Base-by-base conservation (phyloP, 1,140 invertebrate genomes). In the Thaumetopoea pityocampa region DNA sequence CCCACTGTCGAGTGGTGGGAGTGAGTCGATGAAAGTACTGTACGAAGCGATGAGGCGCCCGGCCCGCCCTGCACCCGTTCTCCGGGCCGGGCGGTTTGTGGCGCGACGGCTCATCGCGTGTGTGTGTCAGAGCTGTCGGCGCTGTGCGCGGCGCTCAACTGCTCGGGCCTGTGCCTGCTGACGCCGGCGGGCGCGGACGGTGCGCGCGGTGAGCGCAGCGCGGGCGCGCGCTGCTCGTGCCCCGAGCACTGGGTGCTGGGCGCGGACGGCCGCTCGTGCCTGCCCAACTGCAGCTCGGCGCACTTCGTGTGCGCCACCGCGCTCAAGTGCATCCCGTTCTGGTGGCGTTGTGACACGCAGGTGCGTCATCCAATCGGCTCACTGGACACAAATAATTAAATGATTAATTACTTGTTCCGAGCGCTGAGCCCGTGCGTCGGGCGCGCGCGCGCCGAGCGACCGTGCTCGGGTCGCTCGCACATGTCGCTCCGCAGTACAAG, bases 281-380 rank as follows among this genome's bases (percentile, higher is more conserved):
- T 86, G 2, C 88, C 90, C 28, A 95, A 96, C 67, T 96, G 94
- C 76, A 92, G 92, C 1, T 88, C 90, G 1, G 91, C 93, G 1
- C 92, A 96, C 78, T 94, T 96, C 71, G 87, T 92, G 19, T 96
- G 94, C 69, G 71, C 84, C 2, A 76, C 87, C 5, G 91, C 90
- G 0, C 92, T 90, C 61, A 95, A 95, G 32, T 98, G 95, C 67
- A 94, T 97, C 30, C 90, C 91, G 0, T 89, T 89, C 52, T 89
- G 89, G 62, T 96, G 93, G 92, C 87, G 89, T 18, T 97, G 95
- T 70, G 95, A 97, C 59, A 90, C 90, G 0, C 86, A 89, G 64
- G 88, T 88, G 41, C 23, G 16, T 50, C 44, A n/a, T n/a, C n/a
- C n/a, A n/a, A n/a, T n/a, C n/a, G n/a, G n/a, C n/a, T n/a, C n/a